Evolutionary conservation across 2,113 vertebrate genomes (phyloP).

Genomic region (Tautogolabrus adspersus): DNA sequence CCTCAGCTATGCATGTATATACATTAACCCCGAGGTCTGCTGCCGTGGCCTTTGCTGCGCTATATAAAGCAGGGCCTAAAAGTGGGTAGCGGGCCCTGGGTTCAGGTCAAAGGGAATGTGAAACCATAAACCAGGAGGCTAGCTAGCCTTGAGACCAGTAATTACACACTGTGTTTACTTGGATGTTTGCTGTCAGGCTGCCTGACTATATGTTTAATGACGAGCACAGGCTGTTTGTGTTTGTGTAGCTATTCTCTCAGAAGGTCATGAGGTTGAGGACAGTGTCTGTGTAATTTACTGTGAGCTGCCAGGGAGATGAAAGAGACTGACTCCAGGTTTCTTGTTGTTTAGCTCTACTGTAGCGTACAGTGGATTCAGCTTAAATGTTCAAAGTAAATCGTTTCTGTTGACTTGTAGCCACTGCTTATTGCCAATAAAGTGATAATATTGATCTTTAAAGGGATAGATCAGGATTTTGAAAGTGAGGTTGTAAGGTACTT

Average conservation of each 20-base stretch:
- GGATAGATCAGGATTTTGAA: no score
- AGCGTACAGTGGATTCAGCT: neutral
- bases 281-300: slow-evolving; percentile 40
- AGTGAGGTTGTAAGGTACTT: no score
- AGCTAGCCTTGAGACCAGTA: slow-evolving; percentile 50
- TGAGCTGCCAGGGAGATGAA: slow-evolving; percentile 19
- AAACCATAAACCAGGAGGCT: slow-evolving; percentile 67
- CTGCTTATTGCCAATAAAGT: no score
- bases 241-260: slow-evolving; percentile 39
- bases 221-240: slow-evolving; percentile 23
- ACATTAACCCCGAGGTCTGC: slow-evolving; percentile 64
- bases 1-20: slow-evolving; percentile 39
- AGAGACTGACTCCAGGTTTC: neutral
- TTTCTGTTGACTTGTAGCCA: neutral
- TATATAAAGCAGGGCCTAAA: slow-evolving; percentile 80
- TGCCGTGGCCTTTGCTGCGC: slow-evolving; percentile 55
- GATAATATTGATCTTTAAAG: neutral
- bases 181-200: slow-evolving; percentile 55
- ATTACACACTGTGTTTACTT: slow-evolving; percentile 57
- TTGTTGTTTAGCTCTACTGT: neutral
- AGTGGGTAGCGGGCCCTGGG: slow-evolving; percentile 56
- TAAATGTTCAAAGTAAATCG: neutral
- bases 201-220: slow-evolving; percentile 41
- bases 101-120: slow-evolving; percentile 78
- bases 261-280: slow-evolving; percentile 37